Percentiles rank a stretch among this genome's conserved stretches.
Conservation (phyloP, 30 jellyfish, hydroid and myxozoan species). For the Nemopilema nomurai region DNA sequence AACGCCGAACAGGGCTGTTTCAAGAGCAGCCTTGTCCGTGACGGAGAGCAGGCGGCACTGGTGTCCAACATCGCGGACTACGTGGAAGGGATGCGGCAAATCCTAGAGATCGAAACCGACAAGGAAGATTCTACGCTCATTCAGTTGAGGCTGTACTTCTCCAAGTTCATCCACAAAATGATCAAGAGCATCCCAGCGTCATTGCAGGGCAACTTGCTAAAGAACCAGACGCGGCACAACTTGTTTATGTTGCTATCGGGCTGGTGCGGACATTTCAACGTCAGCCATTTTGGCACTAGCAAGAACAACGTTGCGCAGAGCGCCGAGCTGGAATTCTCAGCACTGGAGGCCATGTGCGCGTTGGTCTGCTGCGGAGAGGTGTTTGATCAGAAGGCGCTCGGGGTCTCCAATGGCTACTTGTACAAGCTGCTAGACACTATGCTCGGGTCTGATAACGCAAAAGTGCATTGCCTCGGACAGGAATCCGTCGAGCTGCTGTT, state of each 20-base stretch:
- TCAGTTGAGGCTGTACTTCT: constrained; percentile 83
- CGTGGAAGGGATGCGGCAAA: constrained; percentile 89
- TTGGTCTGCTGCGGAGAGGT: constrained; percentile 98
- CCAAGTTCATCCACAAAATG: constrained; percentile 92
- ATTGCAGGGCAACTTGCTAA: constrained; percentile 79
- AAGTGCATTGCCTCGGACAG: constrained; percentile 89
- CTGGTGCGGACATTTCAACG: constrained; percentile 98
- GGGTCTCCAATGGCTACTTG: constrained; percentile 96
- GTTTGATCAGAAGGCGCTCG: constrained; percentile 94
- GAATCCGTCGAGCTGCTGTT: constrained; percentile 94
- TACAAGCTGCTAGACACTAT: constrained; percentile 91
- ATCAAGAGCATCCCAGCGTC: constrained; percentile 90
- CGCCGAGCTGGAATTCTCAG: constrained; percentile 94
- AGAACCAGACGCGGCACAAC: constrained; percentile 91
- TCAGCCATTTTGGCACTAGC: constrained; percentile 86
- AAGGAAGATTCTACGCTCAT: constrained; percentile 84
- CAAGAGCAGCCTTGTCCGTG: constrained; percentile 76
- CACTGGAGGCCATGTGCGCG: constrained; percentile 99
- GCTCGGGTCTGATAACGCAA: constrained; percentile 88
- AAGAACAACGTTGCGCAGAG: constrained; percentile 76
- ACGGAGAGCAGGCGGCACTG: constrained; percentile 66
- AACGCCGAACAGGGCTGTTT: constrained; percentile 97
- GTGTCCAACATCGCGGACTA: constrained; percentile 81
- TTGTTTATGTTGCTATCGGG: constrained; percentile 92
- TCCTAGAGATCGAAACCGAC: constrained; percentile 86